Base-by-base conservation (phyloP, 2,797 vertebrate species). In the Mormyrus proboscirostris region DNA sequence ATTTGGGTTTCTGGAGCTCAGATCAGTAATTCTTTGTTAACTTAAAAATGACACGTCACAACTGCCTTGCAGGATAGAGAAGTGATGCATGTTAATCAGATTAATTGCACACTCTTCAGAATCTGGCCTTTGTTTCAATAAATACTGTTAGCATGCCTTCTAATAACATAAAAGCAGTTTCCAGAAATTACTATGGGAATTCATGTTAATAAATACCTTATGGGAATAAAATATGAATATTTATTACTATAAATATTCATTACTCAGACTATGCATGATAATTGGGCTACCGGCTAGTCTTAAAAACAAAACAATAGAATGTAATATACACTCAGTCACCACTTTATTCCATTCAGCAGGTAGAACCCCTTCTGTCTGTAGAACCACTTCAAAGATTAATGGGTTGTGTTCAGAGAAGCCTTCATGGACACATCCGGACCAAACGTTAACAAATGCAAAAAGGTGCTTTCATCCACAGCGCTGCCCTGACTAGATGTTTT, bases 1-100 rank as follows among this genome's bases (percentile, higher is more conserved):
- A 89, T 76, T 53, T 83, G 8, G 69, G 86, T 89, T 89, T 89
- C 33, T 65, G 86, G 69, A 83, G 59, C 85, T 59, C 8, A 49
- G 89, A 6, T 14, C 85, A 2, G 33, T 14, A 33, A 49, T 12
- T 53, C n/a, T 19, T 79, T 33, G 16, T 90, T 49, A 88, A 79
- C 51, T 69, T 65, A 25, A 33, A 55, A 90, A 79, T 87, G 84
- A 57, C 62, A 65, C 4, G 1, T 73, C 47, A 47, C n/a, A 76
- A 12, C 10, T 50, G 19, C 16, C 33, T 29, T 44, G 29, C 4
- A 86, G 83, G 22, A 33, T 14, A 29, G 9, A 33, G 4, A 86
- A 51, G 0, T 53, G 83, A 51, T 53, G 0, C 22, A 86, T 5
- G n/a, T 14, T 16, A 53, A 29, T 12, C 38, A 79, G 41, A 82